A percentile compares a stretch with the other conserved stretches of the same genome.
Conservation (phyloP, 1,140 invertebrate species). For the Micrasema longulum region DNA sequence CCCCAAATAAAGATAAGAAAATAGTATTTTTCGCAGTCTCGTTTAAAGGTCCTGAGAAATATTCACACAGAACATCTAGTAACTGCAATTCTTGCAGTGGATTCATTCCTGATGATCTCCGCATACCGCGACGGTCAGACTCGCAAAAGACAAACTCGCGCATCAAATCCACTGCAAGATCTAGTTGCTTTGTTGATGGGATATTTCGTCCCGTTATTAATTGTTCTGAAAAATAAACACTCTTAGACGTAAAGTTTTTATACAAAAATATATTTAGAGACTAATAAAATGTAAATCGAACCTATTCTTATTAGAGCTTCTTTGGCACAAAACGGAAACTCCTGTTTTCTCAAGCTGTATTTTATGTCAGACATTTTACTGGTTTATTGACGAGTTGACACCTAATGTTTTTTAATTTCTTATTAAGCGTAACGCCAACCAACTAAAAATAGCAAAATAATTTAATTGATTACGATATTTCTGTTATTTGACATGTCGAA, state of each 20-base stretch:
- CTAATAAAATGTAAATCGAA: neutral
- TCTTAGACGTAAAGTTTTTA: no score
- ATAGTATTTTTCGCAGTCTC: slow-evolving; percentile 83
- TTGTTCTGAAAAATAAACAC: slow-evolving; percentile 59
- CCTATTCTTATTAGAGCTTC: slow-evolving; percentile 58
- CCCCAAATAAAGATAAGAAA: slow-evolving; percentile 81
- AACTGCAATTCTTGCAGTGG: slow-evolving; percentile 81
- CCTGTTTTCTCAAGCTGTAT: slow-evolving; percentile 63
- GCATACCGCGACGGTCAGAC: slow-evolving; percentile 74
- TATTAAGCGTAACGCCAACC: no score
- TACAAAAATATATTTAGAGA: no score
- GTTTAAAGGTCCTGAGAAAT: slow-evolving; percentile 75
- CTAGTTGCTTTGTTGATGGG: slow-evolving; percentile 64
- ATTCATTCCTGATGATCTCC: slow-evolving; percentile 67
- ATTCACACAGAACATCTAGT: slow-evolving; percentile 80
- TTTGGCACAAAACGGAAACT: slow-evolving; percentile 63
- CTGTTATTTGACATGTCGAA: no score
- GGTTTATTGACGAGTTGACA: no score
- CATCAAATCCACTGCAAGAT: slow-evolving; percentile 79
- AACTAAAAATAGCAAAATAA: no score
- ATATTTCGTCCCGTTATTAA: slow-evolving; percentile 61
- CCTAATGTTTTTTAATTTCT: no score
- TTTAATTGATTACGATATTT: no score
- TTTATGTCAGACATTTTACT: slow-evolving; percentile 60
- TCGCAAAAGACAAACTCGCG: slow-evolving; percentile 87